These are phyloP conservation scores for Aix galericulata DNA, from an alignment of 2,113 vertebrate species.

Conservation along the genomic window DNA sequence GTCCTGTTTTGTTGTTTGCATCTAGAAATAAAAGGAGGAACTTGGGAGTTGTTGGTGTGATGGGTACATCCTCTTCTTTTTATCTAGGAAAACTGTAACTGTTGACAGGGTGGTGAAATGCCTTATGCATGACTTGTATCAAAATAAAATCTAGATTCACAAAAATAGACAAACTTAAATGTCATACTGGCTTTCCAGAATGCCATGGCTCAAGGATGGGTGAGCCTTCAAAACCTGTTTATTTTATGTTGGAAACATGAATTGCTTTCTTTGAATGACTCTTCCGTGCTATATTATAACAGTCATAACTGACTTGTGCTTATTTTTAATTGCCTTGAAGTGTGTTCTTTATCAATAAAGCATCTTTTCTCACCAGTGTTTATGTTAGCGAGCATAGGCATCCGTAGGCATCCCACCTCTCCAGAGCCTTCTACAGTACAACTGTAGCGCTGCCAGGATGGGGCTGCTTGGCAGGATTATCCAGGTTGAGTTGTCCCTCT, in stretches of 20 bases:
- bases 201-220: neutral
- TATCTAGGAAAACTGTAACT: neutral
- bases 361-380: neutral
- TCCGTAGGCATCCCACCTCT: neutral
- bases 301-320: neutral
- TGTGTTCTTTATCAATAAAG: neutral
- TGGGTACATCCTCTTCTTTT: neutral
- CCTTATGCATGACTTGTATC: accelerated
- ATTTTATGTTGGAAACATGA: neutral
- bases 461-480: neutral
- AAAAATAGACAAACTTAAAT: neutral
- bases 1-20: neutral
- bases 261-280: neutral
- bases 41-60: neutral
- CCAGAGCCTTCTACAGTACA: neutral
- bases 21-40: neutral
- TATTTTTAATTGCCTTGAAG: neutral
- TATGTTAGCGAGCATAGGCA: neutral
- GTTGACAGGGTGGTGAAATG: neutral
- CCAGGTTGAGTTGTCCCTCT: neutral
- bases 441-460: neutral
- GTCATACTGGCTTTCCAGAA: neutral
- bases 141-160: neutral
- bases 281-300: neutral
- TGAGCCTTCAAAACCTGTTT: neutral